These are phyloP conservation scores for Myopa testacea DNA, from an alignment of 2,888 invertebrate genomes.

Conservation along the genomic window DNA sequence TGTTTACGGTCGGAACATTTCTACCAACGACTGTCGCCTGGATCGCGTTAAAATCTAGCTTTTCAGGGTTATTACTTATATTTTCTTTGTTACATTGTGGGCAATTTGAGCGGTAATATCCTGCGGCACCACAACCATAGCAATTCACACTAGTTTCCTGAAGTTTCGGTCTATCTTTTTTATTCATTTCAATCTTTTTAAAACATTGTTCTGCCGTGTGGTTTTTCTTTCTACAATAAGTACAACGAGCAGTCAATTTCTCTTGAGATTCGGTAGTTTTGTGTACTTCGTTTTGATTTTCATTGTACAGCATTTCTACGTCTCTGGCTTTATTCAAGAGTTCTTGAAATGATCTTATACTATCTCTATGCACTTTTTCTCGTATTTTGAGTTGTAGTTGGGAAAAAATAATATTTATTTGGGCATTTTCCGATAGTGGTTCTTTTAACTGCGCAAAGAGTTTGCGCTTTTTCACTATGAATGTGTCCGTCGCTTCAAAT, in stretches of 20 bases:
- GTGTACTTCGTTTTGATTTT: neutral
- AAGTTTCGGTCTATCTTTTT: neutral
- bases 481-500: constrained; percentile 8
- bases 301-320: neutral
- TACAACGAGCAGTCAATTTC: neutral
- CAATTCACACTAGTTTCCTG: neutral
- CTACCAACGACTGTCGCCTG: constrained; percentile 1
- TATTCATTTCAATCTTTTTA: neutral
- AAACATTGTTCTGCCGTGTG: neutral
- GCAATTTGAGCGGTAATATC: neutral
- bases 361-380: neutral
- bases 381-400: neutral
- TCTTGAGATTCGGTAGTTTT: neutral
- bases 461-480: neutral
- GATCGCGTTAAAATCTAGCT: neutral
- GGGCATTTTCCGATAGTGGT: neutral
- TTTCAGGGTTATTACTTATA: neutral
- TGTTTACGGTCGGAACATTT: neutral
- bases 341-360: neutral
- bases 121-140: constrained; percentile 9
- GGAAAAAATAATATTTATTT: neutral
- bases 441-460: neutral
- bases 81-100: neutral
- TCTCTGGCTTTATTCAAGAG: neutral
- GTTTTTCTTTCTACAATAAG: neutral